These are phyloP conservation scores for Sus cebifrons DNA, from an alignment of 2,797 vertebrate genomes.

Conservation along the genomic window DNA sequence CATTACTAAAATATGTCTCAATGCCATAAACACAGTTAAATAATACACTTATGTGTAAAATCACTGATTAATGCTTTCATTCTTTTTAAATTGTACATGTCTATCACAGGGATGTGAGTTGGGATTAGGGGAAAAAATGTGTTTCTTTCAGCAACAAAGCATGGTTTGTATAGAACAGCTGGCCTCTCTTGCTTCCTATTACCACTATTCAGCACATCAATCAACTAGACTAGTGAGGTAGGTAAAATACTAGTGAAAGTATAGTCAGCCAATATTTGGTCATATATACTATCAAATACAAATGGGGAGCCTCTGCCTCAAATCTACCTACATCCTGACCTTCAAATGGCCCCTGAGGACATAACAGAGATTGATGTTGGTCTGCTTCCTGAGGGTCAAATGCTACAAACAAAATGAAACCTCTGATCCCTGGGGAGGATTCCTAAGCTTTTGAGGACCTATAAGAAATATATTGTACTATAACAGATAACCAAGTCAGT, in stretches of 20 bases:
- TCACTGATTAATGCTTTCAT: background rate
- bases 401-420: background rate
- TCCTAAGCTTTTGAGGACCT: background rate
- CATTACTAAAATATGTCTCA: background rate
- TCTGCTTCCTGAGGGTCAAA: background rate
- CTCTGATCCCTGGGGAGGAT: background rate
- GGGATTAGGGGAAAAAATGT: background rate
- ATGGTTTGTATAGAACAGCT: background rate
- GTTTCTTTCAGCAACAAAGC: background rate
- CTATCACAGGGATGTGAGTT: background rate
- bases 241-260: background rate
- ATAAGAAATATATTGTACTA: background rate
- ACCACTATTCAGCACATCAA: background rate
- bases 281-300: background rate
- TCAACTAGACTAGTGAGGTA: background rate
- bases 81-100: background rate
- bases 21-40: background rate
- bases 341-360: background rate
- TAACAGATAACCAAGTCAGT: background rate
- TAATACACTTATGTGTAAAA: background rate
- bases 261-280: background rate
- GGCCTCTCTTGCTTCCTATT: conserved; percentile 12
- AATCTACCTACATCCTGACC: background rate
- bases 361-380: background rate
- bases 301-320: background rate